Evolutionary conservation across 2,113 vertebrate species (phyloP).

Genomic region (Campylomormyrus numenius): DNA sequence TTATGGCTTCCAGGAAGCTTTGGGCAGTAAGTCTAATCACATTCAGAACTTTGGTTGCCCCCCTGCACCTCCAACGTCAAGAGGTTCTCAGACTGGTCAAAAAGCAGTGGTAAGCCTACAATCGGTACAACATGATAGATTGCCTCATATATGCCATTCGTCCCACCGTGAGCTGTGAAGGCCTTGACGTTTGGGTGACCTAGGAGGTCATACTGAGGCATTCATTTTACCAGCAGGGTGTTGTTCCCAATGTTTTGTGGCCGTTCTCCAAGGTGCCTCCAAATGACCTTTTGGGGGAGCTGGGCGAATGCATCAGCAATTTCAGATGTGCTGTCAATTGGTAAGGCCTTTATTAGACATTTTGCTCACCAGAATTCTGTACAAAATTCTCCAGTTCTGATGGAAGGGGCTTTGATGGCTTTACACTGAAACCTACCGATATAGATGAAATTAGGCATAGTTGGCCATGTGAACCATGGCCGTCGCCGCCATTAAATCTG

Average conservation of each 20-base stretch:
- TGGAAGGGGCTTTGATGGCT: conserved; percentile 46
- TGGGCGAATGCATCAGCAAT: conserved; percentile 58
- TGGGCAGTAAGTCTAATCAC: conserved; percentile 36
- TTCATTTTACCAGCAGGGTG: conserved; percentile 54
- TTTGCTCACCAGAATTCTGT: conserved; percentile 58
- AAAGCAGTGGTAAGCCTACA: conserved; percentile 52
- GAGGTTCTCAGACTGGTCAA: conserved; percentile 60
- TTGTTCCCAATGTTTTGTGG: conserved; percentile 57
- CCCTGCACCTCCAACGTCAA: conserved; percentile 47
- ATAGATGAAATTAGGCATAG: conserved; percentile 59
- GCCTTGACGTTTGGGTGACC: conserved; percentile 59
- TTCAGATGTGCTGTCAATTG: conserved; percentile 48
- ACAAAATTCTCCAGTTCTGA: conserved; percentile 60
- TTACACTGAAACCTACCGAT: conserved; percentile 65
- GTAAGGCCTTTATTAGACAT: conserved; percentile 60
- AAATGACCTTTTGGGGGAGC: conserved; percentile 62
- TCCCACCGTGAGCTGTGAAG: conserved; percentile 58
- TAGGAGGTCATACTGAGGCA: conserved; percentile 62
- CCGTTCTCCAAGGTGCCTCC: conserved; percentile 47
- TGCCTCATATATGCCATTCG: conserved; percentile 59
- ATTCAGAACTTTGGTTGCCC: conserved; percentile 52
- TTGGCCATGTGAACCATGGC: conserved; percentile 48
- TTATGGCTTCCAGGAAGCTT: conserved; percentile 45
- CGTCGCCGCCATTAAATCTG: too few relatives aligned
- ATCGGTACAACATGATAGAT: conserved; percentile 60